These are phyloP conservation scores for Drosophila histrio DNA, from an alignment of 2,888 invertebrate species.

Conservation along the genomic window DNA sequence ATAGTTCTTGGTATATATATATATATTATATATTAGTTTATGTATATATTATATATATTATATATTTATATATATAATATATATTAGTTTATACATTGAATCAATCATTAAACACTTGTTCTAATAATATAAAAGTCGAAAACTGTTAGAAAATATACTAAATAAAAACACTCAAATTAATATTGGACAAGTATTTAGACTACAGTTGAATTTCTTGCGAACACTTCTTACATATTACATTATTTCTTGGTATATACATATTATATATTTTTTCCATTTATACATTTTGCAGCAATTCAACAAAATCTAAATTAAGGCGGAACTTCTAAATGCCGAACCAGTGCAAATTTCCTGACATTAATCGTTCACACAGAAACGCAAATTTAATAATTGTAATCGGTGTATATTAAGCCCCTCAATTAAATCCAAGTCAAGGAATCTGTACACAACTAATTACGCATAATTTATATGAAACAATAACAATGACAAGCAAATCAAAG, in stretches of 20 bases:
- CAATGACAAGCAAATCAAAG: constrained; percentile 25
- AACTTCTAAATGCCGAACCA: constrained; percentile 19
- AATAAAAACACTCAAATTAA: neutral
- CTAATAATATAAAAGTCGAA: too few species aligned
- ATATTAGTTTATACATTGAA: too few species aligned
- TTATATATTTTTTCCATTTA: neutral
- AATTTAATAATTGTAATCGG: constrained; percentile 6
- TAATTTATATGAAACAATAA: constrained; percentile 44
- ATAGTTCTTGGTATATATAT: too few species aligned
- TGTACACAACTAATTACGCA: constrained; percentile 37
- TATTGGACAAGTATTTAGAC: neutral
- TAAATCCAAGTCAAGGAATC: constrained; percentile 31
- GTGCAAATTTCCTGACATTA: constrained; percentile 49
- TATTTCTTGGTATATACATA: neutral
- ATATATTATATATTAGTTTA: too few species aligned
- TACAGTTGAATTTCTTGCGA: neutral
- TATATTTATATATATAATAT: too few species aligned
- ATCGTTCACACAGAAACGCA: constrained; percentile 17
- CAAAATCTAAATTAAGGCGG: constrained; percentile 40
- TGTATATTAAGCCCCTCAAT: neutral
- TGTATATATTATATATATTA: too few species aligned
- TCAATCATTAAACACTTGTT: too few species aligned
- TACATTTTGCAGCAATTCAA: neutral
- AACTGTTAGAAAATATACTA: too few species aligned
- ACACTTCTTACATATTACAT: neutral